Percentiles rank a stretch among this genome's conserved stretches.
These are phyloP conservation scores for Acleris cristana DNA, from an alignment of 2,888 invertebrate species.

Conservation along the genomic window DNA sequence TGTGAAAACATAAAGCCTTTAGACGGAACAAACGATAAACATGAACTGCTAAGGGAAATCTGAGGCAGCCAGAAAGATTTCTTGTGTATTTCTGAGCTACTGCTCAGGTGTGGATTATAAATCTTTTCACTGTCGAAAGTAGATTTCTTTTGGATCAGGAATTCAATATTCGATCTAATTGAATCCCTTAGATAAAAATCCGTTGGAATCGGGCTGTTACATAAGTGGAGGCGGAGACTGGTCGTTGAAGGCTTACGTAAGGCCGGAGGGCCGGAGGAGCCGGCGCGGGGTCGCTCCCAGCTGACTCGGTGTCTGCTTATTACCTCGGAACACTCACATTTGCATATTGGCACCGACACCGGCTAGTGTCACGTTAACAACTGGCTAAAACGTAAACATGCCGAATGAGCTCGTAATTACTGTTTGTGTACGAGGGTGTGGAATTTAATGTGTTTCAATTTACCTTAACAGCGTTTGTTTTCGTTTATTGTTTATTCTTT, in stretches of 20 bases:
- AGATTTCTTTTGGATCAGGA: constrained; percentile 46
- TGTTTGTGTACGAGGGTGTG: constrained; percentile 40
- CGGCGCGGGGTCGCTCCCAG: constrained; percentile 21
- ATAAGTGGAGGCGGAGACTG: constrained; percentile 72
- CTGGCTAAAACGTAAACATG: constrained; percentile 41
- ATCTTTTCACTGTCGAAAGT: constrained; percentile 40
- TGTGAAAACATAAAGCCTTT: constrained; percentile 44
- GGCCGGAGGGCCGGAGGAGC: constrained; percentile 45
- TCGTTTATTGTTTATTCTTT: constrained; percentile 38
- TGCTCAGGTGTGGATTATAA: constrained; percentile 8
- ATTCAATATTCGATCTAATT: constrained; percentile 60
- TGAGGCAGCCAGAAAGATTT: constrained; percentile 9
- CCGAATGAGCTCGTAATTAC: constrained; percentile 45
- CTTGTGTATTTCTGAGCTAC: constrained; percentile 9
- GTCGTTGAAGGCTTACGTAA: constrained; percentile 74
- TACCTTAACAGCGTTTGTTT: constrained; percentile 40
- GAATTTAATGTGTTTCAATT: constrained; percentile 44
- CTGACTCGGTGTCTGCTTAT: constrained; percentile 32
- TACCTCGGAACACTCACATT: constrained; percentile 39
- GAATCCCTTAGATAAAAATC: constrained; percentile 58
- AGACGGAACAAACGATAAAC: constrained; percentile 34
- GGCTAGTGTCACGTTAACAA: constrained; percentile 41
- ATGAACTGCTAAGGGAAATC: constrained; percentile 14
- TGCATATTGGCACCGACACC: constrained; percentile 44
- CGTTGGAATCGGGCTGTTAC: constrained; percentile 68